Conservation (phyloP, 2,797 vertebrate genomes). For the Takifugu rubripes region DNA sequence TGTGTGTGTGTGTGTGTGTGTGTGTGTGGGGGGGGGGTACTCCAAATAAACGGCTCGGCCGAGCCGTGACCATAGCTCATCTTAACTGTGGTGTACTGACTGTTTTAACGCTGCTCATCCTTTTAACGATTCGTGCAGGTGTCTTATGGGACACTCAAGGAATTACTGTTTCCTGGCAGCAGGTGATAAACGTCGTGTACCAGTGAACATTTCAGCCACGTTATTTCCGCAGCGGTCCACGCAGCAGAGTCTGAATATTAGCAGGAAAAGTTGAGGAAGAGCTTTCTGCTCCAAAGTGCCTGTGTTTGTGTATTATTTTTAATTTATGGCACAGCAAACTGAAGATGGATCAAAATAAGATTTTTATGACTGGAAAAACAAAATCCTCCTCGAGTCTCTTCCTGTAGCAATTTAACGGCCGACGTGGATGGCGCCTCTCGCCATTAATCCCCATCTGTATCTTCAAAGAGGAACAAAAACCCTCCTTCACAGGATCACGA, state of each 20-base stretch:
- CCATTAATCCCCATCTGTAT: constrained; percentile 51
- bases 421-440: constrained; percentile 20
- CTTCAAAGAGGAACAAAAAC: constrained; percentile 56
- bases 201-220: constrained; percentile 13
- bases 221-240: constrained; percentile 4
- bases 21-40: not conserved
- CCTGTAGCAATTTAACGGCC: constrained; percentile 14
- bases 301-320: too few species aligned
- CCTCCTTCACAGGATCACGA: constrained; percentile 72
- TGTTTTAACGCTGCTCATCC: constrained; percentile 1
- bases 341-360: too few species aligned
- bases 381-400: not conserved
- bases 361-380: too few species aligned
- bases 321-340: too few species aligned
- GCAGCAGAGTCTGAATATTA: constrained; percentile 2
- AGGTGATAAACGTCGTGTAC: constrained; percentile 15
- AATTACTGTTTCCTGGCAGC: constrained; percentile 14
- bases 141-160: not conserved
- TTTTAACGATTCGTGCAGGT: constrained; percentile 5
- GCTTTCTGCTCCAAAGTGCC: too few species aligned
- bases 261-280: not conserved
- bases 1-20: too few species aligned
- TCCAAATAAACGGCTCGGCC: not conserved
- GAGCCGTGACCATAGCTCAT: too few species aligned
- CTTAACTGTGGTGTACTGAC: too few species aligned